Evolutionary conservation across 2,113 vertebrate genomes (phyloP).

Genomic region (human (Homo sapiens)): DNA sequence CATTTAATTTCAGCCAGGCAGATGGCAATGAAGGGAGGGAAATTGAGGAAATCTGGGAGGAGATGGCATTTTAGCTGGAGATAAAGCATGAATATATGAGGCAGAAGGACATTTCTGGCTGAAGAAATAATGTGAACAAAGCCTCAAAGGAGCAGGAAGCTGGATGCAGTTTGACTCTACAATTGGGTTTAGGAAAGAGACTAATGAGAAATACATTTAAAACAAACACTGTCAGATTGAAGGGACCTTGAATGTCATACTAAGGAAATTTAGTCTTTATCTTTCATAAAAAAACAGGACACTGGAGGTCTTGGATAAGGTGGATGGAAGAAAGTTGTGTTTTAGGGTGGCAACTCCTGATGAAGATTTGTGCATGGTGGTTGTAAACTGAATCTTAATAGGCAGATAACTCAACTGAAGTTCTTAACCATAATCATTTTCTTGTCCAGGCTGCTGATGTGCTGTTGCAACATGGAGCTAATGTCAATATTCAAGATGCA

Average conservation of each 20-base stretch:
- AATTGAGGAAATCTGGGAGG: neutral
- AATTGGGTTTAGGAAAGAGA: neutral
- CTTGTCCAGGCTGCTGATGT: slow-evolving; percentile 88
- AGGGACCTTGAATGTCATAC: neutral
- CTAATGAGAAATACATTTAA: neutral
- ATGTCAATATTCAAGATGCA: slow-evolving; percentile 93
- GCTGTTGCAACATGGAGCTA: slow-evolving; percentile 93
- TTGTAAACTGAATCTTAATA: neutral
- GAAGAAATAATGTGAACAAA: neutral
- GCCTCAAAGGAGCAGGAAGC: neutral
- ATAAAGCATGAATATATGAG: neutral
- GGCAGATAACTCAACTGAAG: neutral
- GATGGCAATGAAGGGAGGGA: neutral
- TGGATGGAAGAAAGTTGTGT: neutral
- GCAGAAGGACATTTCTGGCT: neutral
- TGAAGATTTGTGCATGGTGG: neutral
- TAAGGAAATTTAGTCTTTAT: neutral
- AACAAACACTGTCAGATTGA: neutral
- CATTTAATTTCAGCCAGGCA: neutral
- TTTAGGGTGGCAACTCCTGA: neutral
- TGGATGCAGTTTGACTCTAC: neutral
- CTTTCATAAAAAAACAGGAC: neutral
- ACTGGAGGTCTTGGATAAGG: neutral
- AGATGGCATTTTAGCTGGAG: neutral
- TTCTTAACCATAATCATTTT: neutral